Base-by-base conservation (phyloP, 2,113 vertebrate genomes). In the Mastomys natalensis region DNA sequence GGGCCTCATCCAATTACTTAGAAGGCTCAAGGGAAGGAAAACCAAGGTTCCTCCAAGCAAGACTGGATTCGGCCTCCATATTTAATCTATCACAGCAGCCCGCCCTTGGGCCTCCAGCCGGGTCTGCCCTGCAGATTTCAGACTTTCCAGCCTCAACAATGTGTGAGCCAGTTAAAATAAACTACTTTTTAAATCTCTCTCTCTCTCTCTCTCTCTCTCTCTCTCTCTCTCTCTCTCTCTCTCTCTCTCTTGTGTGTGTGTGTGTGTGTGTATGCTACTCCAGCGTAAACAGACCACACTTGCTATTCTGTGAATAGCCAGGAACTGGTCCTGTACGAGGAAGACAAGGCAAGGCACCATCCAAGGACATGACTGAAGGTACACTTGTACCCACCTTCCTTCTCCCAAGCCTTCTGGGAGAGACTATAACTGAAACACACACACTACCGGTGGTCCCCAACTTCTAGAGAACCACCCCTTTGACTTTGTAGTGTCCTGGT, bases 211-310 rank as follows among this genome's bases (percentile, higher is more conserved):
- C 24, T 88, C 13, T 76, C 17, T 43, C 77, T 0, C 43, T 40
- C 0, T 62, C 22, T n/a, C 34, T 31, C 51, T 58, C 80, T n/a
- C 80, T 53, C 1, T 48, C 1, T 22, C 45, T 45, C 45, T 45
- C 45, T 45, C 45, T 45, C 45, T 45, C 45, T 45, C 45, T 45
- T 51, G 48, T 51, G 48, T 51, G 48, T 51, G 48, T 51, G 48
- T 51, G 48, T 51, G 48, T 51, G 48, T 51, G 48, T 51, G 48
- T 51, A 1, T 51, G 6, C 93, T 29, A 22, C 74, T 95, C 96
- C 89, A 96, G 80, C 78, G 93, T 92, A 96, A 97, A 97, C 90
- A 91, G 72, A 94, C 17, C 66, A 85, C 48, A 86, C 70, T 22
- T 64, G 58, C 53, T 96, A 84, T 5, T 77, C 22, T 51, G 7